Conservation (phyloP, 23 tunicate genomes). For the Corella eumyota region DNA sequence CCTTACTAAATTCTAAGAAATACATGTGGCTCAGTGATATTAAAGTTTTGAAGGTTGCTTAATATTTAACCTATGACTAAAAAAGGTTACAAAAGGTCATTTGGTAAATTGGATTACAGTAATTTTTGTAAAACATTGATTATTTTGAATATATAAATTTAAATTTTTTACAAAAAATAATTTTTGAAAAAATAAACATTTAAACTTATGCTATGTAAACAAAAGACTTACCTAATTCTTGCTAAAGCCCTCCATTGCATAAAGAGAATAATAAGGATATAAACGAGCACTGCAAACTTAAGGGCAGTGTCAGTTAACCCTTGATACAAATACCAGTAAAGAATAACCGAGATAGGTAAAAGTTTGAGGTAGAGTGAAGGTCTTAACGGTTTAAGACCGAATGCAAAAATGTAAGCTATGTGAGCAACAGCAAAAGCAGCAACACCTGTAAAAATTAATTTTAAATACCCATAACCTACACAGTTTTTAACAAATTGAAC, state of each 20-base stretch:
- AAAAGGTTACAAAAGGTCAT: too few relatives aligned
- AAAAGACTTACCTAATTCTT: slow-evolving; percentile 40
- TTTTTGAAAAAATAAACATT: too few relatives aligned
- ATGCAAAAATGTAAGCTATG: slow-evolving; percentile 78
- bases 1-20: too few relatives aligned
- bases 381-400: slow-evolving; percentile 76
- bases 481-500: too few relatives aligned
- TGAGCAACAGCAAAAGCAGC: slow-evolving; percentile 85
- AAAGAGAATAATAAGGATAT: slow-evolving; percentile 47
- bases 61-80: too few relatives aligned
- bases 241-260: slow-evolving; percentile 96
- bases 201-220: too few relatives aligned
- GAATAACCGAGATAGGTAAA: slow-evolving; percentile 6
- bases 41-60: too few relatives aligned
- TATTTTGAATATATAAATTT: too few relatives aligned
- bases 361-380: slow-evolving; percentile 42
- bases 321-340: slow-evolving; percentile 66
- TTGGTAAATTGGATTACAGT: too few relatives aligned
- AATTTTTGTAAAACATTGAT: too few relatives aligned
- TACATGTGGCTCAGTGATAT: too few relatives aligned
- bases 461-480: background rate
- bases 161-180: too few relatives aligned
- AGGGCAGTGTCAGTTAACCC: slow-evolving; percentile 45
- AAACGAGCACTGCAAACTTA: slow-evolving; percentile 55
- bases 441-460: slow-evolving; percentile 36